Evolutionary conservation across 1,140 invertebrate species (phyloP).

Genomic region (Magallana angulata): DNA sequence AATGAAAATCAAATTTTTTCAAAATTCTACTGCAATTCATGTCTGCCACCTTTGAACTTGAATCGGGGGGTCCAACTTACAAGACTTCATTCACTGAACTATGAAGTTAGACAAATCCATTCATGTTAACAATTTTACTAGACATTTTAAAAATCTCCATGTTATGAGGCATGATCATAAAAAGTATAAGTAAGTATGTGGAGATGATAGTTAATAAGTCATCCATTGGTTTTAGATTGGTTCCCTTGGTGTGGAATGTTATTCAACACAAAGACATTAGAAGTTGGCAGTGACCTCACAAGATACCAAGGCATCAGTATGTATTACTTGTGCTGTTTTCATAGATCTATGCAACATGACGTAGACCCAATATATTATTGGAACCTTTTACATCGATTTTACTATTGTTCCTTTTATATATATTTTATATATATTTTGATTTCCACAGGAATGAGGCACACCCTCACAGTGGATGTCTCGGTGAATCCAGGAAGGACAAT

Average conservation of each 20-base stretch:
- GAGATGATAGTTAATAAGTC: neutral
- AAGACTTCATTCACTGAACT: neutral
- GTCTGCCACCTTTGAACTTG: too few species aligned
- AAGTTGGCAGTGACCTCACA: slow-evolving; percentile 28
- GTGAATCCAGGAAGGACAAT: neutral
- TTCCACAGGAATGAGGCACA: neutral
- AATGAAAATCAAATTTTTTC: too few species aligned
- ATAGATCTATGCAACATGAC: too few species aligned
- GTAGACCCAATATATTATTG: too few species aligned
- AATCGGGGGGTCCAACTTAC: too few species aligned
- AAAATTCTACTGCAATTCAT: too few species aligned
- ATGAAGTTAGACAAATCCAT: neutral
- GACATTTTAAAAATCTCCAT: too few species aligned
- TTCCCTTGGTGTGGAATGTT: slow-evolving; percentile 48
- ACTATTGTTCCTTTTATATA: neutral
- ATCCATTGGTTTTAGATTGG: slow-evolving; percentile 39
- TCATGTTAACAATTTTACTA: neutral
- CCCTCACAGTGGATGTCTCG: neutral
- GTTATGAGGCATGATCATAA: too few species aligned
- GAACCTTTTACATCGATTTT: neutral
- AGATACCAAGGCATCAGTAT: slow-evolving; percentile 36
- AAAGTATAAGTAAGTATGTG: too few species aligned
- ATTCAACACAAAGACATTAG: slow-evolving; percentile 11
- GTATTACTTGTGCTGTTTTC: neutral
- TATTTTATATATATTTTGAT: too few species aligned